Evolutionary conservation across 30 jellyfish, hydroid and myxozoan genomes (phyloP).

Genomic region (Rhopilema esculentum): DNA sequence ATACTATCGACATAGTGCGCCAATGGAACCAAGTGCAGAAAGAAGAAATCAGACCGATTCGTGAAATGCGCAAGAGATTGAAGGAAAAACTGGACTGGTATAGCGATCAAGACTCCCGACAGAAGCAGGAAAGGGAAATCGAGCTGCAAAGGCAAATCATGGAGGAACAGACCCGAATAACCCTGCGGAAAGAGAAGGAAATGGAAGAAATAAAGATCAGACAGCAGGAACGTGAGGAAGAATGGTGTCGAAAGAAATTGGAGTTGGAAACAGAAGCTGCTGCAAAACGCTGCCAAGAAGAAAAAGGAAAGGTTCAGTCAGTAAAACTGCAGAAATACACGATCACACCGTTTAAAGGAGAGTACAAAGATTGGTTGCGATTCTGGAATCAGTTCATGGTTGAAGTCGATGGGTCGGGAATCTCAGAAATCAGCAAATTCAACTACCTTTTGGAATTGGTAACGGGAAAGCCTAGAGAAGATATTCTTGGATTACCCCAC

Average conservation of each 20-base stretch:
- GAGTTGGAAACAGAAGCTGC: slow-evolving; percentile 49
- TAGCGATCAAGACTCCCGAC: slow-evolving; percentile 58
- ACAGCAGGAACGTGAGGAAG: slow-evolving; percentile 64
- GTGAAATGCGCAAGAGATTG: slow-evolving; percentile 66
- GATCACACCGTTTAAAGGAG: slow-evolving; percentile 79
- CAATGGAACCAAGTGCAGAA: slow-evolving; percentile 65
- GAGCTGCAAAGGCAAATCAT: slow-evolving; percentile 68
- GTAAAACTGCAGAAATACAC: slow-evolving; percentile 85
- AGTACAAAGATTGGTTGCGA: slow-evolving; percentile 80
- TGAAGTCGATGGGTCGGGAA: slow-evolving; percentile 71
- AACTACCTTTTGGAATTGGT: no score
- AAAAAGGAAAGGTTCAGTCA: slow-evolving; percentile 58
- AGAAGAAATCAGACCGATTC: slow-evolving; percentile 45
- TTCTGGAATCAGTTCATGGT: slow-evolving; percentile 83
- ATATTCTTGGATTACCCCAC: background rate
- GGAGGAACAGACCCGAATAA: slow-evolving; percentile 63
- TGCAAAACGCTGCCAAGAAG: slow-evolving; percentile 34
- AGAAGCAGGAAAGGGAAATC: slow-evolving; percentile 59
- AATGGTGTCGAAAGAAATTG: slow-evolving; percentile 49
- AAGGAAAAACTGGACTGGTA: slow-evolving; percentile 51
- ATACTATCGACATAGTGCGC: slow-evolving; percentile 61
- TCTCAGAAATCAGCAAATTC: slow-evolving; percentile 76
- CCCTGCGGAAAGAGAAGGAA: slow-evolving; percentile 54
- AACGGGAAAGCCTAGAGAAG: background rate
- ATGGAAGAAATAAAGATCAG: slow-evolving; percentile 58